A percentile compares a stretch with the other conserved stretches of the same genome.
Conservation (phyloP, 2,113 vertebrate genomes). For the Pollachius pollachius region DNA sequence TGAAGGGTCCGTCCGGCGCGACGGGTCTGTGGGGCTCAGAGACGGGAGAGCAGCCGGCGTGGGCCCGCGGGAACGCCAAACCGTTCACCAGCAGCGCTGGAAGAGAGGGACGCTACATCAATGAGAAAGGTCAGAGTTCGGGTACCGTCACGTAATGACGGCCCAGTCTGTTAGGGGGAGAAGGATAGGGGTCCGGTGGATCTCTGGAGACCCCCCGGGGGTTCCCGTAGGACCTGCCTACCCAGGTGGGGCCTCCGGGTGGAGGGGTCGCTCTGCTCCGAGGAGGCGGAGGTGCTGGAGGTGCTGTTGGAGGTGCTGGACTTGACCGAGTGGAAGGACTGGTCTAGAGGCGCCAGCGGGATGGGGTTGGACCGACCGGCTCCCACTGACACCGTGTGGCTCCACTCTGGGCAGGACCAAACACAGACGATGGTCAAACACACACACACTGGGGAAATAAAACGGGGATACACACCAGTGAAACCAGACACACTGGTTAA, state of each 20-base stretch:
- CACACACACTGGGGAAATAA: not conserved
- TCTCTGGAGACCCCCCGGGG: no score
- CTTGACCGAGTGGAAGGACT: conserved; percentile 66
- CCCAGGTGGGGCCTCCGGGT: conserved; percentile 64
- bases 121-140: conserved; percentile 10
- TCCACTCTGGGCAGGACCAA: conserved; percentile 71
- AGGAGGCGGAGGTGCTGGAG: conserved; percentile 69
- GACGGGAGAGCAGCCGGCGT: no score
- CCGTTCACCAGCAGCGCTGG: conserved; percentile 53
- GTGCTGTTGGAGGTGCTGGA: conserved; percentile 77
- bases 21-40: no score
- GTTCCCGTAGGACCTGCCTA: conserved; percentile 30
- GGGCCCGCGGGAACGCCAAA: conserved; percentile 53
- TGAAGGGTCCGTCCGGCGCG: conserved; percentile 4
- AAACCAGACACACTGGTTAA: not conserved
- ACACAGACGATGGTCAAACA: not conserved
- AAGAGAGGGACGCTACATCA: conserved; percentile 34
- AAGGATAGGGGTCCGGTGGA: no score
- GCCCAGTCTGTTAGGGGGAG: no score
- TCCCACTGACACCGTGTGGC: conserved; percentile 62
- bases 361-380: conserved; percentile 52
- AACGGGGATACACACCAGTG: not conserved
- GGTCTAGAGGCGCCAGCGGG: conserved; percentile 47
- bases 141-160: no score
- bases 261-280: conserved; percentile 52